Base-by-base conservation (phyloP, 1,140 invertebrate genomes). In the Solenopsis fugax region DNA sequence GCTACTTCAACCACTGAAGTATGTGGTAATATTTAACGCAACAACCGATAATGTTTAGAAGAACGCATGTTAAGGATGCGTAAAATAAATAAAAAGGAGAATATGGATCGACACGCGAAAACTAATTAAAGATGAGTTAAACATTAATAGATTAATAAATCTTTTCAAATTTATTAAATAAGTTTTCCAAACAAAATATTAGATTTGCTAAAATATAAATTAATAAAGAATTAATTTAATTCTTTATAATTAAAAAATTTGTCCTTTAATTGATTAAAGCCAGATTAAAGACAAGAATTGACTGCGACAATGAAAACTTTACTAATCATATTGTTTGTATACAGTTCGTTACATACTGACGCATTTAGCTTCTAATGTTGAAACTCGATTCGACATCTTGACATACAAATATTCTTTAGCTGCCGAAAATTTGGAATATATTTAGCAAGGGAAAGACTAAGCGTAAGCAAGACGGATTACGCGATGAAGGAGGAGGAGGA, bases 321-420 rank as follows among this genome's bases (percentile, higher is more conserved):
- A 45, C 12, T 81, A 58, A 71, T 54, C 29, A 41, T 21, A 7
- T 45, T 71, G n/a, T 6, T 41, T 0, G 6, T 29, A 0, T 62
- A 86, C 85, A 87, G 73, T 81, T 89, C 73, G 85, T 90, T 88
- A 87, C 45, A 45, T 56, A 80, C 18, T 50, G 80, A 71, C 58
- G 62, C 60, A 75, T 62, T 90, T 60, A 54, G 48, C 37, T 34
- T 34, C 60, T 87, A 64, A 72, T 87, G 87, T 80, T 58, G 48
- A 76, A 90, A 85, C 73, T 80, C 75, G 64, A 71, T 16, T 86
- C 45, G 45, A 18, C 13, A 52, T 73, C 78, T 80, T 69, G 73
- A 65, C 54, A 45, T 71, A 56, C 64, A 60, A 85, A 24, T 41
- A 71, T 73, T 75, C 88, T 72, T 50, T 37, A 50, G 29, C 29